phyloP scores from a whole-genome alignment of 2,888 invertebrate species.

The Xylota segnis region DNA sequence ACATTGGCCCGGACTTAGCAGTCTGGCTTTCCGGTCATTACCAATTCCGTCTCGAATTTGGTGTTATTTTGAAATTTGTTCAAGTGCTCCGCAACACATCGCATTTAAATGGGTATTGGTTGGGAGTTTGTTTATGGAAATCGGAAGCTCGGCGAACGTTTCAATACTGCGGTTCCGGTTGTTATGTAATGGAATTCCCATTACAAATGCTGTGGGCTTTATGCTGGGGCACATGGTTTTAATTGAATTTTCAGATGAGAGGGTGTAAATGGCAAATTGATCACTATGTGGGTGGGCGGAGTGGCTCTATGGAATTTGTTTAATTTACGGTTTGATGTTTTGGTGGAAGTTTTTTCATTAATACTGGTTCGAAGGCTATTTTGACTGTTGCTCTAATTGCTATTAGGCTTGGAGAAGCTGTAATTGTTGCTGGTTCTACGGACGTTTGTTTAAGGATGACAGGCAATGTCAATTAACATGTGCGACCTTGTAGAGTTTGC shows the following conservation, averaged over 20 bases:
- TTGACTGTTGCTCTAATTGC: constrained; percentile 13
- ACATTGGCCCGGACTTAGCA: neutral
- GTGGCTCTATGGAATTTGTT: neutral
- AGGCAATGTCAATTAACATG: neutral
- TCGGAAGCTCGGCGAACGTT: neutral
- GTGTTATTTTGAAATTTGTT: neutral
- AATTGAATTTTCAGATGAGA: neutral
- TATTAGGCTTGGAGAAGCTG: neutral
- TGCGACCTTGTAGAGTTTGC: neutral
- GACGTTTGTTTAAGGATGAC: neutral
- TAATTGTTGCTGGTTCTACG: neutral
- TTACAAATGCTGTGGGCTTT: neutral
- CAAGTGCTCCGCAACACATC: constrained; percentile 6
- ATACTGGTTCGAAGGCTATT: constrained; percentile 15
- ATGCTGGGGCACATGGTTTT: neutral
- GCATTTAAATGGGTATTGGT: constrained; percentile 22
- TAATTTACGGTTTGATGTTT: constrained; percentile 35
- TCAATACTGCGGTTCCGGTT: neutral
- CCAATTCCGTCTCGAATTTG: constrained; percentile 13
- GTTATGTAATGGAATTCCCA: constrained; percentile 2
- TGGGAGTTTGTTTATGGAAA: constrained; percentile 27
- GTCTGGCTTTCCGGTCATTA: neutral
- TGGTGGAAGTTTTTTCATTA: constrained; percentile 14
- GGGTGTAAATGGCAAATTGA: constrained; percentile 19
- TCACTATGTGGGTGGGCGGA: neutral